Conservation (phyloP, 2,113 vertebrate species). For the Excalfactoria chinensis region DNA sequence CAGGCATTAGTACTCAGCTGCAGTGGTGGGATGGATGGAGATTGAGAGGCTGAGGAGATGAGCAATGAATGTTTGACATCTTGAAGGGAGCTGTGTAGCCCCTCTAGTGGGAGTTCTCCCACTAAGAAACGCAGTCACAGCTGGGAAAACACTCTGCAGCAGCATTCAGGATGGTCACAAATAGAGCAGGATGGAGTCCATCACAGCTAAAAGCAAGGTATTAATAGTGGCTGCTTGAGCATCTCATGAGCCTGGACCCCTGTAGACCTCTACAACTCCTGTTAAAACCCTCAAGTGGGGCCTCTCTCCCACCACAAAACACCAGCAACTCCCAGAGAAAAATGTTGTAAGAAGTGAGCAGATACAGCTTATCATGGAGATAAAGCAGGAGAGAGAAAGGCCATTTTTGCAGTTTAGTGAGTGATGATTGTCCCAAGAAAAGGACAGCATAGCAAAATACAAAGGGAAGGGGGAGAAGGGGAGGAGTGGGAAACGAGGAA, state of each 20-base stretch:
- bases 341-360: not conserved
- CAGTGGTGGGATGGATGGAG: not conserved
- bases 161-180: not conserved
- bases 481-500: too few species aligned
- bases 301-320: not conserved
- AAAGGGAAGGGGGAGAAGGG: not conserved
- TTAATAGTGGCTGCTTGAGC: not conserved
- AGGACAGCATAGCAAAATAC: not conserved
- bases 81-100: not conserved
- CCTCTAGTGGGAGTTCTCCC: constrained; percentile 12
- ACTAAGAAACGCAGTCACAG: not conserved
- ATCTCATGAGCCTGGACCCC: not conserved
- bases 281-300: not conserved
- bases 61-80: not conserved
- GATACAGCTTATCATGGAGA: not conserved
- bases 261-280: not conserved
- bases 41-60: not conserved
- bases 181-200: not conserved
- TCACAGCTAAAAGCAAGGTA: not conserved
- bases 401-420: not conserved
- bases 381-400: not conserved
- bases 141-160: not conserved
- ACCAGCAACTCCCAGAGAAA: not conserved
- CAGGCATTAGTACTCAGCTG: not conserved
- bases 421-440: not conserved